These are phyloP conservation scores for Leptodactylus fallax DNA, from an alignment of 2,797 vertebrate species.

Conservation along the genomic window DNA sequence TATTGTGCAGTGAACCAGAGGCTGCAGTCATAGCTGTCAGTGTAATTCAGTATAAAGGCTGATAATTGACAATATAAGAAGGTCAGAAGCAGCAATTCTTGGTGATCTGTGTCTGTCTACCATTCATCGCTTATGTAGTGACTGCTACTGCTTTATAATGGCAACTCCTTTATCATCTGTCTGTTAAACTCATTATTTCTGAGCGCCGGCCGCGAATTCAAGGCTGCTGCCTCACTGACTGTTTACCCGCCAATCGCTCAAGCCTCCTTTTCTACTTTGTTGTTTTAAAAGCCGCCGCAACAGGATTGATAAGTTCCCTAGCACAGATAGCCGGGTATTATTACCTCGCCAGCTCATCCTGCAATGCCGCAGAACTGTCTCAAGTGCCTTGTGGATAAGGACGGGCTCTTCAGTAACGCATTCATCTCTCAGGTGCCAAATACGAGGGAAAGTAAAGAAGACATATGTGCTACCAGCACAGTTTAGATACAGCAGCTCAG, in stretches of 20 bases:
- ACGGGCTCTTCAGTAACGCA: conserved; percentile 54
- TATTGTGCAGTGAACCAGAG: background rate
- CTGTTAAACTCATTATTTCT: conserved; percentile 69
- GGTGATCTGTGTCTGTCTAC: conserved; percentile 23
- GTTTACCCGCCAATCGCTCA: conserved; percentile 68
- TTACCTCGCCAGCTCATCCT: conserved; percentile 59
- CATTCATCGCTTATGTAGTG: conserved; percentile 33
- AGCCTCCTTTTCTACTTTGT: conserved; percentile 66
- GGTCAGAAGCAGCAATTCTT: background rate
- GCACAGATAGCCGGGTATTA: conserved; percentile 56
- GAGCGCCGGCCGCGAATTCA: conserved; percentile 52
- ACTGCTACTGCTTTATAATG: conserved; percentile 60
- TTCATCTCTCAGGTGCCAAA: conserved; percentile 38
- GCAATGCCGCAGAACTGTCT: conserved; percentile 68
- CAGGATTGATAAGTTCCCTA: conserved; percentile 70
- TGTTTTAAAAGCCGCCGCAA: conserved; percentile 72
- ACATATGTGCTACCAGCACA: background rate
- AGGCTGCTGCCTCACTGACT: conserved; percentile 62
- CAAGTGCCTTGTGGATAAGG: conserved; percentile 56
- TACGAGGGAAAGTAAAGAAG: background rate
- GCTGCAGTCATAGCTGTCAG: background rate
- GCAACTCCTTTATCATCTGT: conserved; percentile 67
- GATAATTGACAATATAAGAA: conserved; percentile 45
- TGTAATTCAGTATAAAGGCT: conserved; percentile 23
- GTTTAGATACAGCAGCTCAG: background rate